Conservation (phyloP, 2,113 vertebrate species). For the Leptobrachium leishanense region DNA sequence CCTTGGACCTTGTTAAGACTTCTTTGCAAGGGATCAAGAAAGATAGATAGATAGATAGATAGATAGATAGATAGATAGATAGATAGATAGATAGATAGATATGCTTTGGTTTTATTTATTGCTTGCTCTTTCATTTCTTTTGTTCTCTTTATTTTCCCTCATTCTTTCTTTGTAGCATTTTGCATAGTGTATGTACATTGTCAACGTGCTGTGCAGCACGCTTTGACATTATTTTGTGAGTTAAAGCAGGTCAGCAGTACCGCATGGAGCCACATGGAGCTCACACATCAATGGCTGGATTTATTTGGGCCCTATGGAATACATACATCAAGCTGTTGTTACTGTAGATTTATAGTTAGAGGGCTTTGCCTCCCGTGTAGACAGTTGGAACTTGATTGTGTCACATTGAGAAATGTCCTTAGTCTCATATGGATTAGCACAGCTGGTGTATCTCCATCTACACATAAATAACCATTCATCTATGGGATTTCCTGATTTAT, state of each 20-base stretch:
- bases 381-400: neutral
- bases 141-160: too few relatives aligned
- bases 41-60: too few relatives aligned
- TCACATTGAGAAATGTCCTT: constrained; percentile 7
- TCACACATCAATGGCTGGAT: neutral
- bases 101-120: too few relatives aligned
- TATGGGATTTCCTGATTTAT: constrained; percentile 22
- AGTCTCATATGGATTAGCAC: neutral
- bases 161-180: too few relatives aligned
- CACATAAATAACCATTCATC: constrained; percentile 20
- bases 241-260: neutral
- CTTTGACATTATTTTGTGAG: neutral
- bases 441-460: neutral
- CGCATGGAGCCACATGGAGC: neutral
- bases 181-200: neutral
- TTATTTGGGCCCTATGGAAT: too few relatives aligned
- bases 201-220: neutral
- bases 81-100: too few relatives aligned
- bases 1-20: too few relatives aligned
- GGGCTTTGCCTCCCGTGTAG: neutral
- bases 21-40: too few relatives aligned
- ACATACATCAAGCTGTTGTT: too few relatives aligned
- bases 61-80: too few relatives aligned
- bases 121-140: too few relatives aligned
- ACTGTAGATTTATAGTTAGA: too few relatives aligned